phyloP scores from a whole-genome alignment of 2,113 vertebrate genomes.

The Paracanthobrama guichenoti region DNA sequence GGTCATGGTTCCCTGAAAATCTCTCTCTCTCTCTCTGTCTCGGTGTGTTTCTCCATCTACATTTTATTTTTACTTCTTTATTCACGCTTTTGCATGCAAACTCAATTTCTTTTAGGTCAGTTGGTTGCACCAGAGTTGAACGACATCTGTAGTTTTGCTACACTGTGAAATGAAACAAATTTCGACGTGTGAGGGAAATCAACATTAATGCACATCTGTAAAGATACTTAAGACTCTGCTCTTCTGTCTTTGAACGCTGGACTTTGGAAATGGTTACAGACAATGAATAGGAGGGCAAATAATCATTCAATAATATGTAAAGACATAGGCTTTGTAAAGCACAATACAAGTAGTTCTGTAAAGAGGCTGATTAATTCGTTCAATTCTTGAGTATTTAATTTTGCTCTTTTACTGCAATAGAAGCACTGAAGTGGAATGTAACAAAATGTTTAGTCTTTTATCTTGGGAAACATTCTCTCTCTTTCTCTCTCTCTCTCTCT shows the following conservation, averaged over 20 bases:
- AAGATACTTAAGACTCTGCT: constrained; percentile 3
- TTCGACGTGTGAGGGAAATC: not conserved
- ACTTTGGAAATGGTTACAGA: not conserved
- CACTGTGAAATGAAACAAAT: not conserved
- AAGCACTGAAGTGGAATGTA: constrained; percentile 55
- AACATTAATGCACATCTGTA: constrained; percentile 10
- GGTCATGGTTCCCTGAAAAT: constrained; percentile 64
- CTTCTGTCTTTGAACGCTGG: not conserved
- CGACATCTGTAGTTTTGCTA: not conserved
- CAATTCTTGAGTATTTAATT: constrained; percentile 32
- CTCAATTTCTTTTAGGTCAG: not conserved
- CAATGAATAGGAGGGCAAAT: not conserved
- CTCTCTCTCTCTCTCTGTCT: constrained; percentile 64
- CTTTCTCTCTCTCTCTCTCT: constrained; percentile 70
- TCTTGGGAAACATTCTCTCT: constrained; percentile 10
- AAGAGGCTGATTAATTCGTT: constrained; percentile 14
- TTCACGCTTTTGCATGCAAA: not conserved
- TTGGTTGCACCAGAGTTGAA: not conserved
- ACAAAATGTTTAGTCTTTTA: constrained; percentile 42
- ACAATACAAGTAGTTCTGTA: constrained; percentile 50
- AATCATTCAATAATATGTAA: constrained; percentile 48
- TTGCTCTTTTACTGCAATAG: constrained; percentile 25
- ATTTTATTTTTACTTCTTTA: constrained; percentile 53
- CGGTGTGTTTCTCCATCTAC: not conserved
- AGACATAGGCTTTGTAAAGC: constrained; percentile 52